Conservation (phyloP, 2,797 vertebrate species). For the Phoxinus dragarum region DNA sequence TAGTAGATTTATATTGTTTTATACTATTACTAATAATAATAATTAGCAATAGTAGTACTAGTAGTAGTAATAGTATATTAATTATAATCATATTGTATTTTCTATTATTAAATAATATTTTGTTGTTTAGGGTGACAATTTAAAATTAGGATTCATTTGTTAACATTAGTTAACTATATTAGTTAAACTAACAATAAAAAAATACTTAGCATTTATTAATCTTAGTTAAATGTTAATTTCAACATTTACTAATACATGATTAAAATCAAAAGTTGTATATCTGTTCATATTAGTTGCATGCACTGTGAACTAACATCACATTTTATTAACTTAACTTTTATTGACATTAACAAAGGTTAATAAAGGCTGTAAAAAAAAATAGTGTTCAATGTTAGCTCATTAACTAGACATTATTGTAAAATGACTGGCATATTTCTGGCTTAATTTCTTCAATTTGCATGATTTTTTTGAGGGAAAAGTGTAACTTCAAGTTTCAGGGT, state of each 20-base stretch:
- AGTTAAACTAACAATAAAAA: neutral
- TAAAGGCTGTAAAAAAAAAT: too few species aligned
- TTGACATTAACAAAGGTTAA: neutral
- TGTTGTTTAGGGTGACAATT: neutral
- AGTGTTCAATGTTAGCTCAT: neutral
- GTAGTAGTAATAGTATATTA: neutral
- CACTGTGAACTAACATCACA: too few species aligned
- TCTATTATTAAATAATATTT: neutral
- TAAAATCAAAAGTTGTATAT: neutral
- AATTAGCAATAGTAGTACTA: neutral
- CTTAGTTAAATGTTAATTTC: neutral
- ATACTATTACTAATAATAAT: neutral
- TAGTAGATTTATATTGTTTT: neutral
- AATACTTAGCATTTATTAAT: neutral
- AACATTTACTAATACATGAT: neutral
- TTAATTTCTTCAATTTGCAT: too few species aligned
- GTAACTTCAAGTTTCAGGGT: too few species aligned
- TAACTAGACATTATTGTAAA: too few species aligned
- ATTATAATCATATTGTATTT: neutral
- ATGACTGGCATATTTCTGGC: too few species aligned
- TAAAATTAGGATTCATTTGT: neutral
- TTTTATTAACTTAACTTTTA: neutral
- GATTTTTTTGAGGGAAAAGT: too few species aligned
- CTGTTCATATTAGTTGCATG: too few species aligned
- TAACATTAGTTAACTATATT: neutral